phyloP scores from a whole-genome alignment of 2,888 invertebrate species.

The Clanis bilineata region DNA sequence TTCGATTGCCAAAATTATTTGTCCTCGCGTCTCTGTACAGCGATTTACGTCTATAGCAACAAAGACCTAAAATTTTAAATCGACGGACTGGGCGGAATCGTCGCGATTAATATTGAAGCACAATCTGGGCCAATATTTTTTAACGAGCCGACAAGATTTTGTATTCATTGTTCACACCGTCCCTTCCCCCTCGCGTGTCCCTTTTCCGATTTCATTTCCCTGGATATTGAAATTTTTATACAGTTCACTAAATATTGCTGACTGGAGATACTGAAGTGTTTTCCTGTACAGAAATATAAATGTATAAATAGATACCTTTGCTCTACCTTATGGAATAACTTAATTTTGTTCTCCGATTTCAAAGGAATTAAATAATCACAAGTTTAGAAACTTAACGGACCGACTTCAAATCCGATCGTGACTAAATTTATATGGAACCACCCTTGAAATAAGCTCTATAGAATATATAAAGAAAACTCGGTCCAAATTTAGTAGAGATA shows the following conservation, averaged over 20 bases:
- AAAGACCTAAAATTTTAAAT: background rate
- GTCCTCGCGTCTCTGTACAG: too few relatives aligned
- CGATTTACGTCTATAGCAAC: too few relatives aligned
- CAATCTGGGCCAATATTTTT: constrained; percentile 46
- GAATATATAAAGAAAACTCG: too few relatives aligned
- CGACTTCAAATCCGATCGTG: too few relatives aligned
- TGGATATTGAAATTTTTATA: constrained; percentile 44
- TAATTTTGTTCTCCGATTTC: background rate
- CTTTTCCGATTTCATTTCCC: constrained; percentile 6
- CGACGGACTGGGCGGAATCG: background rate
- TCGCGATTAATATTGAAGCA: constrained; percentile 45
- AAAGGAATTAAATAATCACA: too few relatives aligned
- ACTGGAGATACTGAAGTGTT: background rate
- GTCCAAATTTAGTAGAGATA: too few relatives aligned
- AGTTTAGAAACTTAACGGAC: too few relatives aligned
- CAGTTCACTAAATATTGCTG: constrained; percentile 33
- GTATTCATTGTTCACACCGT: constrained; percentile 47
- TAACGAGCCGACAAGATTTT: constrained; percentile 48
- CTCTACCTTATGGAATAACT: background rate
- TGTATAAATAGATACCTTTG: background rate
- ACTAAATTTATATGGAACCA: too few relatives aligned
- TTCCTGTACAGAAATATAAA: background rate
- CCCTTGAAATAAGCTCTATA: too few relatives aligned
- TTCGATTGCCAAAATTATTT: too few relatives aligned
- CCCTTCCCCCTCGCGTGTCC: background rate